Conservation (phyloP, 2,113 vertebrate genomes). For the Silurus glanis region DNA sequence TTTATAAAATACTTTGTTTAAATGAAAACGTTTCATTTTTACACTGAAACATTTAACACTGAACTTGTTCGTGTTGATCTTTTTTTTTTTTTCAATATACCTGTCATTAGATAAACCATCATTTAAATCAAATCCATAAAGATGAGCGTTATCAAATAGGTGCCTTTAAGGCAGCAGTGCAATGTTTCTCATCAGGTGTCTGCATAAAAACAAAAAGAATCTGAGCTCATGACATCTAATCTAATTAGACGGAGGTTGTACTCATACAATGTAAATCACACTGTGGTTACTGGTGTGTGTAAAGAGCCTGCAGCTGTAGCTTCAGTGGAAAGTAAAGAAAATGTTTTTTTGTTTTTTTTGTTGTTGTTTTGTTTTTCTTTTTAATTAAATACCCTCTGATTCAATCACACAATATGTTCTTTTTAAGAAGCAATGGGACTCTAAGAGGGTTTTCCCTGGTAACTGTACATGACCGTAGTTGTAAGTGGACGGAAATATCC, state of each 20-base stretch:
- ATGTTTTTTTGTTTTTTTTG: not conserved
- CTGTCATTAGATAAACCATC: slow-evolving; percentile 14
- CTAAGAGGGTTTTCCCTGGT: slow-evolving; percentile 50
- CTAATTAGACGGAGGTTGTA: slow-evolving; percentile 44
- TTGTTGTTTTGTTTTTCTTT: not conserved
- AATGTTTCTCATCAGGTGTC: slow-evolving; percentile 7
- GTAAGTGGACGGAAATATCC: slow-evolving; percentile 43
- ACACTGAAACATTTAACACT: not conserved
- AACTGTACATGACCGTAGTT: slow-evolving; percentile 46
- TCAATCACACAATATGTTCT: slow-evolving; percentile 8
- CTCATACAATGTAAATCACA: slow-evolving; percentile 33
- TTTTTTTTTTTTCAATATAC: not conserved
- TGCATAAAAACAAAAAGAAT: not conserved
- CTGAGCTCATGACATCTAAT: slow-evolving; percentile 31
- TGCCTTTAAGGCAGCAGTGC: slow-evolving; percentile 23
- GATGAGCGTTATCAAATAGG: not conserved
- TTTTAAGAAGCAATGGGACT: not conserved
- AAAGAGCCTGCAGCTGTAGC: not conserved
- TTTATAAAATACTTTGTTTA: not conserved
- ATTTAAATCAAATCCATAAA: slow-evolving; percentile 29
- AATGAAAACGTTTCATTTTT: not conserved
- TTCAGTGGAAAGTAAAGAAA: slow-evolving; percentile 20
- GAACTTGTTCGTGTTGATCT: too few relatives aligned
- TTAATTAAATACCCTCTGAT: not conserved
- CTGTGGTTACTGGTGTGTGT: not conserved